These are phyloP conservation scores for Gymnocephalus cernua DNA, from an alignment of 2,113 vertebrate species.

Conservation along the genomic window DNA sequence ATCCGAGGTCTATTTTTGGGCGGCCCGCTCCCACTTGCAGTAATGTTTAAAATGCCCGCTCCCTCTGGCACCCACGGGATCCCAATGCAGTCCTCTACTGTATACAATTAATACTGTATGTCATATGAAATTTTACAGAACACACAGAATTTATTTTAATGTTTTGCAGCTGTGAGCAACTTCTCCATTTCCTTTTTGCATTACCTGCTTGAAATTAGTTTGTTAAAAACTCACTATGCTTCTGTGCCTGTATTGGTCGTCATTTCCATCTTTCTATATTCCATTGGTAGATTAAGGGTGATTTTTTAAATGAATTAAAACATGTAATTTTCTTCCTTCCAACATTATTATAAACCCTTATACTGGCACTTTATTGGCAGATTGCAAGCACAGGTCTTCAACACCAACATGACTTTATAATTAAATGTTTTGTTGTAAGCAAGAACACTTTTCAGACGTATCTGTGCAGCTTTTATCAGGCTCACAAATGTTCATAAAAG, in stretches of 20 bases:
- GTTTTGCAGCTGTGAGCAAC: not conserved
- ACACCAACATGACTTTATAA: not conserved
- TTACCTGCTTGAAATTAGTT: not conserved
- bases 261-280: not conserved
- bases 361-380: not conserved
- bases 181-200: not conserved
- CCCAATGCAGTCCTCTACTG: not conserved
- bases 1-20: too few relatives aligned
- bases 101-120: not conserved
- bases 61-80: too few relatives aligned
- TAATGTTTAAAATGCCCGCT: too few relatives aligned
- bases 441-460: not conserved
- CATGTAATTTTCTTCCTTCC: not conserved
- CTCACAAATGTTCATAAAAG: constrained; percentile 9
- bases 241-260: not conserved
- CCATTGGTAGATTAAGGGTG: not conserved
- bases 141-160: not conserved
- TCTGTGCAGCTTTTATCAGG: not conserved
- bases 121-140: not conserved
- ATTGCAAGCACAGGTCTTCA: not conserved
- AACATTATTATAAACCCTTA: not conserved
- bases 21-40: too few relatives aligned
- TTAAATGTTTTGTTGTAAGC: not conserved
- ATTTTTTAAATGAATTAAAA: not conserved
- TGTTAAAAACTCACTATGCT: not conserved